Conservation (phyloP, 2,888 invertebrate species). For the Dendrolimus houi region DNA sequence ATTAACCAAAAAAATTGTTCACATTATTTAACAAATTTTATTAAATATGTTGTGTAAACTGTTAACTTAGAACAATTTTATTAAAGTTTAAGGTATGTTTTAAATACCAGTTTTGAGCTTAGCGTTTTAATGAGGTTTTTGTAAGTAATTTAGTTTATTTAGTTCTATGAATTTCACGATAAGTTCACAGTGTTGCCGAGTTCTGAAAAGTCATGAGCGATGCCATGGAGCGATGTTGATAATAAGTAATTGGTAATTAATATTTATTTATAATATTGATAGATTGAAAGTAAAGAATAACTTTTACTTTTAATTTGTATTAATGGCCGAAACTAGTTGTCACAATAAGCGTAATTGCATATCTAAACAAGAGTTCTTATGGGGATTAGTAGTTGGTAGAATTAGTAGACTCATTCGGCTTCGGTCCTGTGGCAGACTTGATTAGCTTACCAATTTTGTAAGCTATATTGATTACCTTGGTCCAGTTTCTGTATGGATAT, state of each 20-base stretch:
- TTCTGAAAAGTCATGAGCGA: not conserved
- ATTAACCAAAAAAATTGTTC: constrained; percentile 72
- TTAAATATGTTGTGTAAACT: constrained; percentile 60
- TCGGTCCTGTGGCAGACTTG: no score
- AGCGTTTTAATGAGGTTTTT: constrained; percentile 20
- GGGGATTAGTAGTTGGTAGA: no score
- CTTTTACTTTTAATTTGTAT: no score
- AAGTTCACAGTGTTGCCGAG: not conserved
- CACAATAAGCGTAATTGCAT: no score
- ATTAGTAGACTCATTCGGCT: no score
- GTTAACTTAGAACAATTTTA: constrained; percentile 53
- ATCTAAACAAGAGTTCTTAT: no score
- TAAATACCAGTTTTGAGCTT: constrained; percentile 44
- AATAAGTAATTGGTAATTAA: not conserved
- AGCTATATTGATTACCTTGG: no score
- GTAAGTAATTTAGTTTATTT: constrained; percentile 25
- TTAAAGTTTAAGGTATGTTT: constrained; percentile 46
- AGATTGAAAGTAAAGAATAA: no score
- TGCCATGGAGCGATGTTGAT: not conserved
- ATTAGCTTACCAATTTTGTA: no score
- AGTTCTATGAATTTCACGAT: constrained; percentile 13
- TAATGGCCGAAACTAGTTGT: no score
- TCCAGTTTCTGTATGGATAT: no score
- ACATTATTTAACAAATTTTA: constrained; percentile 68
- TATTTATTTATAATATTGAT: not conserved